Base-by-base conservation (phyloP, 1,140 invertebrate genomes). In the Paracyclopina nana region DNA sequence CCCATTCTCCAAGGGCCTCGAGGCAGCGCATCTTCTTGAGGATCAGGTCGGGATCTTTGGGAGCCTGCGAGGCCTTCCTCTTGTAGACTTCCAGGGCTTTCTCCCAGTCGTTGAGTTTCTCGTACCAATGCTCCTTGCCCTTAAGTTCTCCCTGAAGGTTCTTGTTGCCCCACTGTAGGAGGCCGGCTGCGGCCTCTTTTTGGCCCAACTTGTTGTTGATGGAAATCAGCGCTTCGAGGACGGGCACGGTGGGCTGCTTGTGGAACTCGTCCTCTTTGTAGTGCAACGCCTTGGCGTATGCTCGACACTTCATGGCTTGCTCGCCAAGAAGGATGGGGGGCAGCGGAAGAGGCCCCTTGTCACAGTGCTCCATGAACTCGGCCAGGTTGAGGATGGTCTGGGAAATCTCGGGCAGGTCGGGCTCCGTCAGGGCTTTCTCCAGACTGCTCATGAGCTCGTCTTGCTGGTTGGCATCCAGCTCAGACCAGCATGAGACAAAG, bases 341-440 rank as follows among this genome's bases (percentile, higher is more conserved):
- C 18, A 99, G 70, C 1, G 92, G 90, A 48, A 98, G 65, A 0
- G 87, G 82, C 12, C 92, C 90, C 70, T 78, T 86, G 60, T 98
- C 94, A 62, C 90, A 97, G 61, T 98, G 94, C 59, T 98, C 94
- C 87, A 98, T 96, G 59, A 99, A 99, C 66, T 99, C 94, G 0
- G 91, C 91, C 24, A 99, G 68, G 67, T 98, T 99, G 1, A 99
- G 68, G 52, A 99, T 82, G 0, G 91, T 92, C 60, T 98, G 92
- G 0, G 91, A 96, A 26, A 98, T 81, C 65, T 99, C 95, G 0
- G 91, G 85, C 44, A 94, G 75, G 61, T 96, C 88, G 11, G 90
- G 86, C 1, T 87, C 82, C 41, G 78, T 80, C 0, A 98, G 63
- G 0, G 91, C 91, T 63, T 90, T 78, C 57, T 90, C 78, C 0